Base-by-base conservation (phyloP, 1,140 invertebrate genomes). In the Planococcus citri region DNA sequence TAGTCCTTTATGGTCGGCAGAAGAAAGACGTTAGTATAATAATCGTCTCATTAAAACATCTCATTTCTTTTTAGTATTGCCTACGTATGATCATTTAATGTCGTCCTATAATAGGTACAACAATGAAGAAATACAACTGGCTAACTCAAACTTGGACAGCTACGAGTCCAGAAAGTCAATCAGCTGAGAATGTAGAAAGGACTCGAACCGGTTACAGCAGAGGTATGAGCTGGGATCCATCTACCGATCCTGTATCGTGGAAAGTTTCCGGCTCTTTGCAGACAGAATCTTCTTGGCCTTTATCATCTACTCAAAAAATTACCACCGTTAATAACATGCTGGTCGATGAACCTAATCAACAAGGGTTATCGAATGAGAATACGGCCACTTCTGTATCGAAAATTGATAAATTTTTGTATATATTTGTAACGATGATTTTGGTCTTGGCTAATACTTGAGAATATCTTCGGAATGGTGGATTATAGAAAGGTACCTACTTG, bases 321-420 rank as follows among this genome's bases (percentile, higher is more conserved):
- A 79, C 78, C 38, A 78, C 80, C 73, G 81, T 80, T 73, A 76
- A 80, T 10, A 80, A 77, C 57, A 84, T 83, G 73, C 79, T 82
- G 72, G 80, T 84, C 3, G 83, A 84, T 69, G 83, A 84, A 73
- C 83, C 83, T 0, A 85, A 85, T 73, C 83, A 85, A 72, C 80
- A 83, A 72, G 83, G 83, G 1, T 73, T 83, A 64, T 64, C 60
- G 2, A 64, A 64, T 58, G 51, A 58, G 17, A 58, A 58, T 58
- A 22, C 17, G 17, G 21, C 51, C 3, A 58, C 17, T 4, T 22
- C 51, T 8, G 21, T 20, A 58, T 8, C 17, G 6, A 58, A 58
- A 58, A 8, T n/a, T 58, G 6, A 20, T 20, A 20, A 58, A 20
- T 58, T 58, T 17, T 4, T 58, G 51, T 8, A 20, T 58, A 20